Percentiles rank a stretch among this genome's conserved stretches.
phyloP scores from a whole-genome alignment of 2,888 invertebrate genomes.

The Cryptocephalus primarius region DNA sequence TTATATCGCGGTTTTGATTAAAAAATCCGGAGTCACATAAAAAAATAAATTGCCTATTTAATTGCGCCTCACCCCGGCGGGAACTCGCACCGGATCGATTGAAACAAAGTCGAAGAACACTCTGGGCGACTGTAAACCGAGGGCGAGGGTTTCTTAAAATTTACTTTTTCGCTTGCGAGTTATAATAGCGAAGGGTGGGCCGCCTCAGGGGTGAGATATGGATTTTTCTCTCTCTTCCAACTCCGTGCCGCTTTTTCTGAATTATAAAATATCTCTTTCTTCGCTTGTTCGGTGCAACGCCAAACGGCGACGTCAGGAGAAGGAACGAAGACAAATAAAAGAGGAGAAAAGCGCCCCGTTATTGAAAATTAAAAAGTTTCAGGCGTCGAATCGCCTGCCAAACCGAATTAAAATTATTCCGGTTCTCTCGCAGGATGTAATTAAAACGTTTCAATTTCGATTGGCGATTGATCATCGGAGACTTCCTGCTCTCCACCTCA shows the following conservation, averaged over 20 bases:
- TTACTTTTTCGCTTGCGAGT: slow-evolving; percentile 41
- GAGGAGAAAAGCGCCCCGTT: slow-evolving; percentile 9
- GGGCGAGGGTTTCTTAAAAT: slow-evolving; percentile 36
- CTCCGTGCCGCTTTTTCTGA: slow-evolving; percentile 32
- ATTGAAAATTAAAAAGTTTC: slow-evolving; percentile 26
- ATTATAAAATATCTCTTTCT: slow-evolving; percentile 36
- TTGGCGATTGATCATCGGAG: slow-evolving; percentile 14
- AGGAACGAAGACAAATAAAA: slow-evolving; percentile 4
- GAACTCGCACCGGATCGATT: slow-evolving; percentile 11
- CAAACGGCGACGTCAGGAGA: background rate
- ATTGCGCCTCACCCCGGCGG: slow-evolving; percentile 24
- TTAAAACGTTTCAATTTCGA: slow-evolving; percentile 13
- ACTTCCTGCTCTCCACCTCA: background rate
- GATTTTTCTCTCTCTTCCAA: slow-evolving; percentile 36
- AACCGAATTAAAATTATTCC: slow-evolving; percentile 2
- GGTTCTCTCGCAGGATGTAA: slow-evolving; percentile 5
- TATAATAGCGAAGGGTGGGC: slow-evolving; percentile 34
- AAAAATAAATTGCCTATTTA: slow-evolving; percentile 40
- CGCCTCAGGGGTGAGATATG: slow-evolving; percentile 28
- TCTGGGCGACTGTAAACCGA: slow-evolving; percentile 30
- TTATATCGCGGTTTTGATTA: slow-evolving; percentile 36
- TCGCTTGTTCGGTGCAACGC: slow-evolving; percentile 13
- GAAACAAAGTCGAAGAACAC: slow-evolving; percentile 16
- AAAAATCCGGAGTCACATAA: slow-evolving; percentile 36
- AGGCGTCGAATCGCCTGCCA: slow-evolving; percentile 3